Evolutionary conservation across 2,797 vertebrate genomes (phyloP), one percentile per base, ranked within the genome.

Genomic region (Valencia hispanica): DNA sequence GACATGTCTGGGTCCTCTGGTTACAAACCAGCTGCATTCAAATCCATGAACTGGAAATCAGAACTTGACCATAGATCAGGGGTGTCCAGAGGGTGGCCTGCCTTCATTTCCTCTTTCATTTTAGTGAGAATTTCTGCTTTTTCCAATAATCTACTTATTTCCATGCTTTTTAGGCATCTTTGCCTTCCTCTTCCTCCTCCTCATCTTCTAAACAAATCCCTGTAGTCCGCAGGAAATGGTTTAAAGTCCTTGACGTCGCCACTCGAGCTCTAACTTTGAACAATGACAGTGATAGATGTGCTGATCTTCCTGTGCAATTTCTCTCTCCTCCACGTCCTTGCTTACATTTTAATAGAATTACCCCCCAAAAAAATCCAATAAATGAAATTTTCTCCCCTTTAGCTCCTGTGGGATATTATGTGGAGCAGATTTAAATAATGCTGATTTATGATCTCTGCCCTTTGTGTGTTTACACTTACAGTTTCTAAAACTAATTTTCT

Each of bases 221-320:
- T 39, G 66, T 70, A 39, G 75, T 73, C 39, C 65, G 47, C 68
- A 72, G 77, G 68, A 74, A 22, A 72, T 11, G 70, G 11, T 41
- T 39, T n/a, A 15, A 51, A 78, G 92, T 86, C 93, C 93, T 94
- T 95, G 91, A 93, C 87, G 84, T 86, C 78, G 75, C 80, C 72
- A 78, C 80, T 76, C 41, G 34, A 68, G 86, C 78, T 89, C 87
- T 89, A 89, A 85, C 88, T 87, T 77, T 80, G 68, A 82, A 5
- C 48, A 0, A 39, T 78, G 87, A 90, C 93, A 91, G 79, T 94
- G 94, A 94, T 87, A 72, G 89, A 95, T 93, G 90, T 82, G 83
- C 85, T 77, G 87, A 89, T 91, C 87, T 82, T 83, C 70, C 80
- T 27, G 78, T 84, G 73, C 81, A 77, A 82, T 89, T 87, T 77